phyloP scores from a whole-genome alignment of 2,797 vertebrate species.

The Delichon dasypus region DNA sequence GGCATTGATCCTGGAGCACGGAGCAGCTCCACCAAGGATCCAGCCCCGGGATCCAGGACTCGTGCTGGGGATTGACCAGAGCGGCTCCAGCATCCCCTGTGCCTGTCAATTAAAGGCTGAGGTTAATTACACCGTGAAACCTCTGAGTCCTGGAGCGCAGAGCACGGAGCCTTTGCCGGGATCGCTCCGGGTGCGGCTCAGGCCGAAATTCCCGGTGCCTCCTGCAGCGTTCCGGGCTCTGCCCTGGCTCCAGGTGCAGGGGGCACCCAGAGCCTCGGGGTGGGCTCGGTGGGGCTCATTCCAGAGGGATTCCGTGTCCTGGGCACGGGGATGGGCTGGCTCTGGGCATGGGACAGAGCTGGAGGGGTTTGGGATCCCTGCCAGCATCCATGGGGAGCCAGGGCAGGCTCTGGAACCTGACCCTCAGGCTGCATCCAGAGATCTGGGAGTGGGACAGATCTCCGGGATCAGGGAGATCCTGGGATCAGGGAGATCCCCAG shows the following conservation, averaged over 20 bases:
- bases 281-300: accelerated
- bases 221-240: accelerated
- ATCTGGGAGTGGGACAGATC: not conserved
- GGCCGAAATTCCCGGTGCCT: not conserved
- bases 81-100: not conserved
- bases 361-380: not conserved
- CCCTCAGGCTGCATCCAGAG: not conserved
- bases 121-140: constrained; percentile 63
- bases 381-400: accelerated
- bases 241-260: accelerated
- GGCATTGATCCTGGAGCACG: accelerated
- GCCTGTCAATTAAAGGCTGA: constrained; percentile 54
- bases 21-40: not conserved
- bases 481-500: not conserved
- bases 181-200: accelerated
- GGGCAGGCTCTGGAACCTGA: not conserved
- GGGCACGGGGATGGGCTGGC: accelerated
- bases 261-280: no score
- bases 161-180: not conserved
- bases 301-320: accelerated
- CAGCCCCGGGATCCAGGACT: not conserved
- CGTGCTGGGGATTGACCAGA: not conserved
- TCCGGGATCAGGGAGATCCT: not conserved
- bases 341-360: accelerated
- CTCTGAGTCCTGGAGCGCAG: not conserved